Evolutionary conservation across 2,888 invertebrate genomes (phyloP).

Genomic region (Encarsia formosa): DNA sequence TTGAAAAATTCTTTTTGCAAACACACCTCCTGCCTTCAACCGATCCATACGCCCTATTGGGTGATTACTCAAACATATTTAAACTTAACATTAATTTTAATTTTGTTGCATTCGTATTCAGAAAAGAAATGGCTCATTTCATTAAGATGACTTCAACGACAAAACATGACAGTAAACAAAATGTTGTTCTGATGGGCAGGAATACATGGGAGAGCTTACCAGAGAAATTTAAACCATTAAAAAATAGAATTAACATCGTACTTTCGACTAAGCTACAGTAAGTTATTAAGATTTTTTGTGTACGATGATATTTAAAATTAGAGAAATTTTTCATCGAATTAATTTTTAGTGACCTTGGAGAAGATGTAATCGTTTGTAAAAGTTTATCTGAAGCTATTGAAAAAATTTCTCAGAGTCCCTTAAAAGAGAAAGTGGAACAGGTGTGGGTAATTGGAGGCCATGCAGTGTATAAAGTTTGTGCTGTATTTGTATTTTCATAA

Average conservation of each 20-base stretch:
- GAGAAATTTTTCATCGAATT: not conserved
- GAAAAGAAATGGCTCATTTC: slow-evolving; percentile 87
- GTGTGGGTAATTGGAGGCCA: slow-evolving; percentile 90
- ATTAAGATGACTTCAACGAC: slow-evolving; percentile 73
- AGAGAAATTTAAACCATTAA: slow-evolving; percentile 70
- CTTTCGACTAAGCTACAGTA: slow-evolving; percentile 57
- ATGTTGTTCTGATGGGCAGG: slow-evolving; percentile 93
- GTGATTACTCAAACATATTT: no score
- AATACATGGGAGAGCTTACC: slow-evolving; percentile 93
- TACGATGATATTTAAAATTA: slow-evolving; percentile 10
- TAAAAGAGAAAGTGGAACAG: slow-evolving; percentile 63
- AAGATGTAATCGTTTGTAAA: slow-evolving; percentile 60
- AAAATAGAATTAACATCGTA: slow-evolving; percentile 77
- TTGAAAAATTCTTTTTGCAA: no score
- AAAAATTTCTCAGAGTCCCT: slow-evolving; percentile 54
- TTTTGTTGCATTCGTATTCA: no score
- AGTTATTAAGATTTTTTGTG: no score
- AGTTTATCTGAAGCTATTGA: slow-evolving; percentile 67
- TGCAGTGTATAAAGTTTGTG: slow-evolving; percentile 67
- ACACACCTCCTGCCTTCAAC: no score
- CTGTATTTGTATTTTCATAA: no score
- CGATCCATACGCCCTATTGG: no score
- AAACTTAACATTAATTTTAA: no score
- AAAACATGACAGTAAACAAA: slow-evolving; percentile 62
- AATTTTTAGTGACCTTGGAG: slow-evolving; percentile 39